A percentile compares a stretch with the other conserved stretches of the same genome.
These are phyloP conservation scores for Yponomeuta evonymella DNA, from an alignment of 2,888 invertebrate genomes.

Conservation along the genomic window DNA sequence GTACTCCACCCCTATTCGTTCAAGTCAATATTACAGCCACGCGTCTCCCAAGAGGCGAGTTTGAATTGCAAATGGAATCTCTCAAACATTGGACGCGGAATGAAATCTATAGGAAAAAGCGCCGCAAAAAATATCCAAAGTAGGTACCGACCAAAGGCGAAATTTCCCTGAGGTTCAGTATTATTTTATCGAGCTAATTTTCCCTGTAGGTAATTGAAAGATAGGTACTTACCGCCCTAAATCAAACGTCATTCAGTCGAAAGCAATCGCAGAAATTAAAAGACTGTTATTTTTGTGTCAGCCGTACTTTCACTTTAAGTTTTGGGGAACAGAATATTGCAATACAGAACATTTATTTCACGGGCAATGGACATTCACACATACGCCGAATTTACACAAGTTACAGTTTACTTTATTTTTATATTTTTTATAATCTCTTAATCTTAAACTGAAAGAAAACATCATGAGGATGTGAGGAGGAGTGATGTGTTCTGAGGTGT, in stretches of 20 bases:
- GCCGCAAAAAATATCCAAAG: slow-evolving; percentile 2
- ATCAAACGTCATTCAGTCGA: not conserved
- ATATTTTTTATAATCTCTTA: not conserved
- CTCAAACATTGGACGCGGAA: slow-evolving; percentile 32
- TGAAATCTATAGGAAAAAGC: slow-evolving; percentile 8
- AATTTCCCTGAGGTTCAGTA: not conserved
- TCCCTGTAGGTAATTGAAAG: not conserved
- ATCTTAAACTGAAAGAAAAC: no score
- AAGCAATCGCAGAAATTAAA: not conserved
- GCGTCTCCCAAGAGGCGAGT: slow-evolving; percentile 44
- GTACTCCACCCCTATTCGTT: slow-evolving; percentile 2
- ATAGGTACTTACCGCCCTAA: not conserved
- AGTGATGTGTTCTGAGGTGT: no score
- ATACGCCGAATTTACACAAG: no score
- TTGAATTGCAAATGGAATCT: slow-evolving; percentile 56
- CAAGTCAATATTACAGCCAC: slow-evolving; percentile 47
- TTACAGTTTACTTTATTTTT: not conserved
- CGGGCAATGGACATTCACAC: no score
- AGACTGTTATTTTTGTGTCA: not conserved
- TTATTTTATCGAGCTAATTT: slow-evolving; percentile 2
- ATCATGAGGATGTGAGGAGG: no score
- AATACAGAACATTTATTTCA: no score
- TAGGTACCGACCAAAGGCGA: not conserved
- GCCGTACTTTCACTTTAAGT: not conserved
- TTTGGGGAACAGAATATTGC: not conserved